Base-by-base conservation (phyloP, 2,888 invertebrate genomes). In the Caenorhabditis afra region DNA sequence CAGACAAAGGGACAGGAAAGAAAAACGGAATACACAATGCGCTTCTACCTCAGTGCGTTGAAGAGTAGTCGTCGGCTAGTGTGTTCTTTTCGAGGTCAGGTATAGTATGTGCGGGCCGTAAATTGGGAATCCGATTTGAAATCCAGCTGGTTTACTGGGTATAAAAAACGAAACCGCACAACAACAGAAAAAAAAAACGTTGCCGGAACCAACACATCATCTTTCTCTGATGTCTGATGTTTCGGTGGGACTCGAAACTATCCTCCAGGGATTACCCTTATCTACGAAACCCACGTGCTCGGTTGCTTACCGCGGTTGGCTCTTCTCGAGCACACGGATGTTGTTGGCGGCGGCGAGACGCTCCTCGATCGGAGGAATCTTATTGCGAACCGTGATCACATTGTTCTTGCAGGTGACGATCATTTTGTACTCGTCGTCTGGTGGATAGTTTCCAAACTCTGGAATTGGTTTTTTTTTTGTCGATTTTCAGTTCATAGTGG, bases 401-500 rank as follows among this genome's bases (percentile, higher is more conserved):
- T 79, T 73, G 47, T 79, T 76, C 49, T 76, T 76, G 14, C 39
- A 35, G 11, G 66, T 59, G 2, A 74, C 59, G 3, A 77, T 39
- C 55, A 77, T 65, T 14, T 73, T 68, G 58, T 61, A 77, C 41
- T 79, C 79, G 20, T 84, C 81, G 14, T 67, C 79, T 12, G 55
- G 55, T 11, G 79, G 79, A 57, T 79, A 79, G 47, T 79, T 79
- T 55, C 79, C 79, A 47, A 79, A 79, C 22, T 67, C 78, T 77
- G 64, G 61, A 67, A 29, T 1, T 41, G 8, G 22, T 16, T 59
- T n/a, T n/a, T n/a, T n/a, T n/a, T n/a, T n/a, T n/a, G n/a, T n/a
- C n/a, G n/a, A n/a, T n/a, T n/a, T n/a, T n/a, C n/a, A n/a, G n/a
- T n/a, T n/a, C n/a, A n/a, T n/a, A n/a, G n/a, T n/a, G n/a, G n/a